Conservation (phyloP, 2,113 vertebrate species). For the Microcebus ravelobensis region DNA sequence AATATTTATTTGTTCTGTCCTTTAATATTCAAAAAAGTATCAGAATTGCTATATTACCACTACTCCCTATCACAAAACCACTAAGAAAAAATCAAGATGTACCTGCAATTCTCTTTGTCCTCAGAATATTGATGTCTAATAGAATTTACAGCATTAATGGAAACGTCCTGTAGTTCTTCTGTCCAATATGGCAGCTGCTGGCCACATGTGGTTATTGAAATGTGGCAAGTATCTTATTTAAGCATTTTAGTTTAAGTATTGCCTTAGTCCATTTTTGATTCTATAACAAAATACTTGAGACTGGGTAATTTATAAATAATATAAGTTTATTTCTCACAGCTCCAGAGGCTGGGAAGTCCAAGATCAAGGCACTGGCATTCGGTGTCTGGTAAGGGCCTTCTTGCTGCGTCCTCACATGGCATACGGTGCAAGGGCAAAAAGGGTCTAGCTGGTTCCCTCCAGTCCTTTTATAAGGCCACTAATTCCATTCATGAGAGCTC, state of each 20-base stretch:
- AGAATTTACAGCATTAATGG: not conserved
- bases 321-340: not conserved
- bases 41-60: not conserved
- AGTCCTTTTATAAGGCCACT: not conserved
- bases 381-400: not conserved
- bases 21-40: not conserved
- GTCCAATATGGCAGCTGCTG: not conserved
- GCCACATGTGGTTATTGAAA: not conserved
- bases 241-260: not conserved
- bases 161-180: not conserved
- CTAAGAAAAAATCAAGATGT: not conserved
- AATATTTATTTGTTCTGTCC: not conserved
- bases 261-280: not conserved
- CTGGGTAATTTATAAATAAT: not conserved
- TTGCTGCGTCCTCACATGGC: not conserved
- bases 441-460: not conserved
- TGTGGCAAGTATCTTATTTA: not conserved
- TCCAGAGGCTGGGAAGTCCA: no score
- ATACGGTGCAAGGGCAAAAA: no score
- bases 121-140: not conserved
- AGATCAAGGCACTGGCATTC: no score
- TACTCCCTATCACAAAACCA: not conserved
- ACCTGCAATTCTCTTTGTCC: not conserved
- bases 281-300: not conserved
- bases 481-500: not conserved